phyloP scores from a whole-genome alignment of 2,113 vertebrate species.

The Orientallactaga bullata region DNA sequence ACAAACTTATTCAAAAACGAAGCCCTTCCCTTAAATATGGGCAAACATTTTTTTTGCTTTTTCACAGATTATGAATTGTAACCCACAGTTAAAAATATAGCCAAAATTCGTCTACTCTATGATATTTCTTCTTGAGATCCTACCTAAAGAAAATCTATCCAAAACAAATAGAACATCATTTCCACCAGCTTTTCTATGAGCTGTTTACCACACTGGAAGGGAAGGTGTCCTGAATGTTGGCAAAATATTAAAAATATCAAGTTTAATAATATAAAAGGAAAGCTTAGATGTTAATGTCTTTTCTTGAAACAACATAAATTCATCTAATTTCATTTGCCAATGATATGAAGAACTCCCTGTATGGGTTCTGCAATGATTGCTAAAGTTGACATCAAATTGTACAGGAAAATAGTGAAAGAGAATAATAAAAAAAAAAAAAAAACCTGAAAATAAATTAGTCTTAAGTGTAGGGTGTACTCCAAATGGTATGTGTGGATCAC shows the following conservation, averaged over 20 bases:
- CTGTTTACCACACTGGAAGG: background rate
- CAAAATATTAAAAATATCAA: conserved; percentile 7
- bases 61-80: conserved; percentile 14
- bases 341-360: background rate
- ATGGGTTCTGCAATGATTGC: background rate
- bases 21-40: background rate
- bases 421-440: background rate
- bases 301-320: conserved; percentile 7
- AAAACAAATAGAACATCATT: background rate
- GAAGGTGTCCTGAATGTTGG: background rate
- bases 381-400: background rate
- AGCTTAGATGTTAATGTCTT: background rate
- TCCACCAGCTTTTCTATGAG: background rate
- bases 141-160: background rate
- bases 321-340: background rate
- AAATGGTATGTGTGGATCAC: background rate
- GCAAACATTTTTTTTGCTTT: conserved; percentile 9
- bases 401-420: background rate
- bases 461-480: background rate
- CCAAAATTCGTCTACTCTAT: background rate
- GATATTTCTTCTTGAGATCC: background rate
- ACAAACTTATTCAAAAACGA: conserved; percentile 5
- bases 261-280: background rate
- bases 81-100: conserved; percentile 10
- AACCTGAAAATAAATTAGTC: no score